Conservation (phyloP, 2,888 invertebrate genomes). For the Tetropium fuscum region DNA sequence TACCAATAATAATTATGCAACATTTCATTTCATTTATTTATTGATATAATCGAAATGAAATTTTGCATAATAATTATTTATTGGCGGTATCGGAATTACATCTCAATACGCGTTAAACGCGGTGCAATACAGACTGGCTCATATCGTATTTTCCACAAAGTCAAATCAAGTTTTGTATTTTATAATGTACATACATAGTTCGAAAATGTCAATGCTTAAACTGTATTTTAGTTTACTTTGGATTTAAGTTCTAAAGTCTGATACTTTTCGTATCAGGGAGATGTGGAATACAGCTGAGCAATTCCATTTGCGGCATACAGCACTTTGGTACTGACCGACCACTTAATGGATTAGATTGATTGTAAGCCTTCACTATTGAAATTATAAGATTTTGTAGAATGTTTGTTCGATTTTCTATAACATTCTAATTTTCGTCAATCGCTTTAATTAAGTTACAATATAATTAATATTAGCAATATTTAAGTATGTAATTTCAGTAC, state of each 20-base stretch:
- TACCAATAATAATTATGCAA: too few species aligned
- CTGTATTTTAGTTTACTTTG: slow-evolving; percentile 27
- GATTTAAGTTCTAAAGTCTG: slow-evolving; percentile 35
- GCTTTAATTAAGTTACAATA: too few species aligned
- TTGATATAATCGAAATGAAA: too few species aligned
- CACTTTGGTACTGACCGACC: slow-evolving; percentile 24
- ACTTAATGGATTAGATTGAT: slow-evolving; percentile 43
- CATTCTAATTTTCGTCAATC: too few species aligned
- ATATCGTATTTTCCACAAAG: not conserved
- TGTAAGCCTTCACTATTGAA: slow-evolving; percentile 8
- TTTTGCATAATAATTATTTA: too few species aligned
- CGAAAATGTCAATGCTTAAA: slow-evolving; percentile 32
- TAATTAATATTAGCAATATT: too few species aligned
- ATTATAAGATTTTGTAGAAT: too few species aligned
- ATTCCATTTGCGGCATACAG: slow-evolving; percentile 41
- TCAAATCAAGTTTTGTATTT: slow-evolving; percentile 35
- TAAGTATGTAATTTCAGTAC: too few species aligned
- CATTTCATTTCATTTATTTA: too few species aligned
- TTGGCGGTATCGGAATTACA: too few species aligned
- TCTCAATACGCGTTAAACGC: too few species aligned
- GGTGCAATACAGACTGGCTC: slow-evolving; percentile 8
- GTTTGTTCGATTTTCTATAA: too few species aligned
- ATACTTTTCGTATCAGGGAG: slow-evolving; percentile 31
- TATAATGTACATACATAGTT: slow-evolving; percentile 31
- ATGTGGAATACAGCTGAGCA: slow-evolving; percentile 36